phyloP scores from a whole-genome alignment of 2,888 invertebrate genomes.

The Allygus modestus region DNA sequence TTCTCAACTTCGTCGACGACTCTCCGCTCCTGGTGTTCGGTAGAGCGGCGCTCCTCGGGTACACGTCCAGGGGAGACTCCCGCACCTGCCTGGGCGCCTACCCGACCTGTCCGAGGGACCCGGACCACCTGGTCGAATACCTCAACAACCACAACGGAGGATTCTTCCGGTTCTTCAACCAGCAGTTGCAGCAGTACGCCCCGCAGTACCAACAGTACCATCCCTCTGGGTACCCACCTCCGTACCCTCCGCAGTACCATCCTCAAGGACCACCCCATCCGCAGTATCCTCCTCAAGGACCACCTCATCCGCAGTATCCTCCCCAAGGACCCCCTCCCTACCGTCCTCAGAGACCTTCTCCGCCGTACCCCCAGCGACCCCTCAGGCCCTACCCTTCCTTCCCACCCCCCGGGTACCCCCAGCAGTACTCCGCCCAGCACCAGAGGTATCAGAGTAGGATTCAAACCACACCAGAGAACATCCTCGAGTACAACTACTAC shows the following conservation, averaged over 20 bases:
- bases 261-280: constrained; percentile 59
- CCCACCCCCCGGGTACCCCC: constrained; percentile 55
- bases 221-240: constrained; percentile 34
- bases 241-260: constrained; percentile 33
- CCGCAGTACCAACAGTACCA: constrained; percentile 65
- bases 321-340: constrained; percentile 6
- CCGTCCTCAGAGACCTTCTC: constrained; percentile 22
- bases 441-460: constrained; percentile 64
- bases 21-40: constrained; percentile 86
- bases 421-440: constrained; percentile 65
- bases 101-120: constrained; percentile 85
- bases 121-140: constrained; percentile 85
- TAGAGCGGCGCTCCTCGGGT: constrained; percentile 85
- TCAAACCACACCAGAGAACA: constrained; percentile 50
- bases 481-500: constrained; percentile 57
- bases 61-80: constrained; percentile 81
- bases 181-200: constrained; percentile 67
- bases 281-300: constrained; percentile 60
- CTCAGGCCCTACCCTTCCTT: constrained; percentile 42
- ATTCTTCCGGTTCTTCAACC: constrained; percentile 86
- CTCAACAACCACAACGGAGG: constrained; percentile 92
- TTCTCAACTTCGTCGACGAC: constrained; percentile 77
- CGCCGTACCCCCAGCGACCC: constrained; percentile 60
- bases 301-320: constrained; percentile 35
- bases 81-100: constrained; percentile 82